A percentile compares a stretch with the other conserved stretches of the same genome.
phyloP scores from a whole-genome alignment of 1,140 invertebrate species.

The Bombus picipes region DNA sequence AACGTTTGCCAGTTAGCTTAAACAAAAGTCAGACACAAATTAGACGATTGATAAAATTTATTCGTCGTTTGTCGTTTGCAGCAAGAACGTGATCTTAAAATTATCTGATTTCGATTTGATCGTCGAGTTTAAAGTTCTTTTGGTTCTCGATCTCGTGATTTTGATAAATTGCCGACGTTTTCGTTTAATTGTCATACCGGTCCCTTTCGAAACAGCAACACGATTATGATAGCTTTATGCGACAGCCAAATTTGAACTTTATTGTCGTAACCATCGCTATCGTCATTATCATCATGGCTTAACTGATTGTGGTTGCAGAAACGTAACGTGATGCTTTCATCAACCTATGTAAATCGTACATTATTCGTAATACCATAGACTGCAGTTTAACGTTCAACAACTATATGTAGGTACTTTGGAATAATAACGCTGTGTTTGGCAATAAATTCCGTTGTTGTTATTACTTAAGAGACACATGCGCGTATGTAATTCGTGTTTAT shows the following conservation, averaged over 20 bases:
- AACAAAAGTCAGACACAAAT: too few species aligned
- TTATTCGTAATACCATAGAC: neutral
- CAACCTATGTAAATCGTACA: slow-evolving; percentile 17
- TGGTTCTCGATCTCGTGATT: neutral
- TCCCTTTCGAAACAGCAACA: neutral
- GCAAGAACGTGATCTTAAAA: too few species aligned
- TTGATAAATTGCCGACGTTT: neutral
- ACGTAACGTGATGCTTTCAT: neutral
- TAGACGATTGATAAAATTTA: too few species aligned
- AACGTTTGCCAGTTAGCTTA: too few species aligned
- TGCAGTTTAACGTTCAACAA: neutral
- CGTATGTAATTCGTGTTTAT: neutral
- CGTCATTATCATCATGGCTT: neutral
- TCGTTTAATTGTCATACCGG: slow-evolving; percentile 7
- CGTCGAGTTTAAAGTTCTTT: neutral
- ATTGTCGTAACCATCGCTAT: slow-evolving; percentile 1
- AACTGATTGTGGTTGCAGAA: neutral
- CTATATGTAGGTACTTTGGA: neutral
- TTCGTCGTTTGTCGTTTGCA: too few species aligned
- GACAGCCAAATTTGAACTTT: slow-evolving; percentile 13
- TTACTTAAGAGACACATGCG: neutral
- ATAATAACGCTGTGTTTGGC: neutral
- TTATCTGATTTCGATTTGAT: too few species aligned
- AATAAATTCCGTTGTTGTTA: neutral
- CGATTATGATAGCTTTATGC: neutral